phyloP scores from a whole-genome alignment of 2,888 invertebrate genomes.

The Uropetala carovei region DNA sequence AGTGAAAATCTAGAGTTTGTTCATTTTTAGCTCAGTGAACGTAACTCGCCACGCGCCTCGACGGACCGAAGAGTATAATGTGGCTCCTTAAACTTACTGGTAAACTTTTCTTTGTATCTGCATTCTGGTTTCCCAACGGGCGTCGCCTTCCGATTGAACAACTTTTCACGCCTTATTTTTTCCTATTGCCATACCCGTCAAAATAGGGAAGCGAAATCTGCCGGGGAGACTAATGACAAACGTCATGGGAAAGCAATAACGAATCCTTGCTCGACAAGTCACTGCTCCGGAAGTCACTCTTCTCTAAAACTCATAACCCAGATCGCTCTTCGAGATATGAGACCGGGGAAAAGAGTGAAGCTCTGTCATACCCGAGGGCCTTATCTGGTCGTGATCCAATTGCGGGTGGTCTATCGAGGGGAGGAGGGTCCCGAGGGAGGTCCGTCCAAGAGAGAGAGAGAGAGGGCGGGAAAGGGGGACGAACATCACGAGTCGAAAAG shows the following conservation, averaged over 20 bases:
- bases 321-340: not conserved
- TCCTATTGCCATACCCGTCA: no score
- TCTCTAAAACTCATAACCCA: conserved; percentile 20
- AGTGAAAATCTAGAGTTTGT: no score
- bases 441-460: no score
- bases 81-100: no score
- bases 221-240: not conserved
- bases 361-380: conserved; percentile 14
- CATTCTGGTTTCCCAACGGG: no score
- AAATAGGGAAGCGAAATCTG: not conserved
- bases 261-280: not conserved
- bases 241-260: not conserved
- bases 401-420: conserved; percentile 52
- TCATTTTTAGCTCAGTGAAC: no score
- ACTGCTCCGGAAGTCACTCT: conserved; percentile 3
- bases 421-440: not conserved
- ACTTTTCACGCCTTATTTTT: no score
- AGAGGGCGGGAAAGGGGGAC: no score
- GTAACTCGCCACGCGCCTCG: no score
- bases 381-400: conserved; percentile 59
- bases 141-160: no score
- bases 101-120: no score
- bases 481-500: not conserved
- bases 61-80: no score
- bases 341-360: not conserved